These are phyloP conservation scores for Stenodera caucasica DNA, from an alignment of 2,888 invertebrate species.

Conservation along the genomic window DNA sequence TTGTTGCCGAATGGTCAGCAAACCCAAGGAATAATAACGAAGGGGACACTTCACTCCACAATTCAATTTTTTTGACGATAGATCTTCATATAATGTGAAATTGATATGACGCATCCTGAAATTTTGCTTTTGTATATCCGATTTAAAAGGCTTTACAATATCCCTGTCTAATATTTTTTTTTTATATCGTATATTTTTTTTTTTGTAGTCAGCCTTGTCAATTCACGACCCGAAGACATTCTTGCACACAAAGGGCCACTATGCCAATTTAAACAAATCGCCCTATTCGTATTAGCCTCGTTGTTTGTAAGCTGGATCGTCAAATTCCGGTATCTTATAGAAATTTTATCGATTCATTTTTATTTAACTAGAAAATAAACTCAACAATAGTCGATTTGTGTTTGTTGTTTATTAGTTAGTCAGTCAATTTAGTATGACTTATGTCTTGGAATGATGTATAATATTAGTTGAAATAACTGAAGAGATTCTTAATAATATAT, in stretches of 20 bases:
- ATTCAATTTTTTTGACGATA: constrained; percentile 55
- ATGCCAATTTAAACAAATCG: constrained; percentile 25
- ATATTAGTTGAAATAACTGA: neutral
- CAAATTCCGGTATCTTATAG: neutral
- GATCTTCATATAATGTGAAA: constrained; percentile 54
- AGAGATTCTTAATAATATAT: neutral
- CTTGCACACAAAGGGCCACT: constrained; percentile 1
- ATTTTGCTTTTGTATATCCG: constrained; percentile 40
- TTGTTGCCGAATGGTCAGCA: constrained; percentile 50
- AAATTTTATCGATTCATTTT: neutral
- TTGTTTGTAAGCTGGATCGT: neutral
- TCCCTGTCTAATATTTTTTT: constrained; percentile 15
- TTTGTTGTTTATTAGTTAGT: too few species aligned
- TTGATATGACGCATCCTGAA: constrained; percentile 53
- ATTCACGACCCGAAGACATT: constrained; percentile 9
- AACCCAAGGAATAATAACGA: constrained; percentile 52
- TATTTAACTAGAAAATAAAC: too few species aligned
- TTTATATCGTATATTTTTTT: too few species aligned
- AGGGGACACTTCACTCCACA: constrained; percentile 50
- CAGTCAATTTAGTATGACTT: neutral
- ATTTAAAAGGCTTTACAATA: constrained; percentile 19
- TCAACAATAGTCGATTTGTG: too few species aligned
- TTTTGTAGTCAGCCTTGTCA: neutral
- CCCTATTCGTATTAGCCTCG: constrained; percentile 10
- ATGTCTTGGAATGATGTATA: neutral